phyloP scores from a whole-genome alignment of 2,797 vertebrate species.

The Liasis olivaceus region DNA sequence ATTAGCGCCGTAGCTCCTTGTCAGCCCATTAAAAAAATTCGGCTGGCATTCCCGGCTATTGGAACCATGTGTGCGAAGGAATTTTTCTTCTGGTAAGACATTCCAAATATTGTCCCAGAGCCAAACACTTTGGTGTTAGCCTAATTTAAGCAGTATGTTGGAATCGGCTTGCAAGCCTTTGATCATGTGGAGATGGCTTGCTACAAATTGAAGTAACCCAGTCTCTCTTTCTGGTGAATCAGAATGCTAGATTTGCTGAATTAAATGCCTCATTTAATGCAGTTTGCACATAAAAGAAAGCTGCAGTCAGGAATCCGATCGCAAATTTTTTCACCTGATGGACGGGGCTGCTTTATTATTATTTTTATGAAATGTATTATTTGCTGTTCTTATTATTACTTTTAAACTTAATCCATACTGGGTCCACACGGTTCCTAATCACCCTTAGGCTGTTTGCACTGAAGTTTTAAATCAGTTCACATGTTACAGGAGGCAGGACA shows the following conservation, averaged over 20 bases:
- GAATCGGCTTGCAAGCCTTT: constrained; percentile 93
- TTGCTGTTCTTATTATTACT: constrained; percentile 81
- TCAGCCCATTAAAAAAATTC: constrained; percentile 98
- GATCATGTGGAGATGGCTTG: constrained; percentile 99
- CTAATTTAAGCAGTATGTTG: constrained; percentile 99
- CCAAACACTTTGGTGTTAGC: constrained; percentile 99
- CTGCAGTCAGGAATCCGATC: constrained; percentile 91
- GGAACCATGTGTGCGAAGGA: constrained; percentile 98
- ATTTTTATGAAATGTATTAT: constrained; percentile 43
- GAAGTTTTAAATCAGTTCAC: constrained; percentile 88
- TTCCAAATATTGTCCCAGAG: constrained; percentile 99
- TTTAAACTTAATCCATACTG: constrained; percentile 96
- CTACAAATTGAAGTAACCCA: constrained; percentile 99
- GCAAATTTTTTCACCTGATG: constrained; percentile 94
- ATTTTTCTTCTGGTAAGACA: constrained; percentile 99
- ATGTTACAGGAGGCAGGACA: constrained; percentile 82
- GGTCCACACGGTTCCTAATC: constrained; percentile 84
- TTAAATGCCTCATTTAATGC: constrained; percentile 99
- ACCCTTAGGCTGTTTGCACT: constrained; percentile 80
- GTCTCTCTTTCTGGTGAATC: constrained; percentile 96
- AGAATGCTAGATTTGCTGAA: constrained; percentile 99
- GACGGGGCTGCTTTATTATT: constrained; percentile 90
- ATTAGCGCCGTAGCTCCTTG: constrained; percentile 94
- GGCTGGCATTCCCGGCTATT: constrained; percentile 96
- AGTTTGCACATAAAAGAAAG: constrained; percentile 97